A percentile compares a stretch with the other conserved stretches of the same genome.
These are phyloP conservation scores for Phylloscopus collybita DNA, from an alignment of 2,797 vertebrate genomes.

Conservation along the genomic window DNA sequence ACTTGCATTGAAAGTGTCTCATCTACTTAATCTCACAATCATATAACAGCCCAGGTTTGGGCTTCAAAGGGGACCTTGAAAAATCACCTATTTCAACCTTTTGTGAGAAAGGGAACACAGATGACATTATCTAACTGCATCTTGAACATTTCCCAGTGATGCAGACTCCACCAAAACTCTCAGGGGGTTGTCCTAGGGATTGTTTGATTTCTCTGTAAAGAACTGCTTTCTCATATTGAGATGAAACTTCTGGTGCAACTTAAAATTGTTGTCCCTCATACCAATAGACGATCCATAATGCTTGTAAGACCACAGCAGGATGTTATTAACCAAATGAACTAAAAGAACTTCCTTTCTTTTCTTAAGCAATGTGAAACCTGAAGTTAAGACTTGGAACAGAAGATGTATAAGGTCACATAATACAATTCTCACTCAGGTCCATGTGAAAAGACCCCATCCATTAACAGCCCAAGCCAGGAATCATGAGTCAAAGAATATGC, in stretches of 20 bases:
- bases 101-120: not conserved
- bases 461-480: not conserved
- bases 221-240: not conserved
- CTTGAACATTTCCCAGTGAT: not conserved
- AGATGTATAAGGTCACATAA: not conserved
- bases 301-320: not conserved
- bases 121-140: not conserved
- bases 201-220: not conserved
- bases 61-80: not conserved
- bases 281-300: not conserved
- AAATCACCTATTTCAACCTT: not conserved
- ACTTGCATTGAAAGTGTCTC: not conserved
- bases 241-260: not conserved
- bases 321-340: not conserved
- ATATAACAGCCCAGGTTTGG: not conserved
- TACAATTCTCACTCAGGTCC: not conserved
- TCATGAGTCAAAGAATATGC: not conserved
- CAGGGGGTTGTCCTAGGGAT: not conserved
- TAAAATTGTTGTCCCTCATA: not conserved
- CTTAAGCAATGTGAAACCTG: not conserved
- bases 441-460: not conserved
- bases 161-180: not conserved
- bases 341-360: not conserved
- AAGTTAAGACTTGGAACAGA: not conserved
- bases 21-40: not conserved